These are phyloP conservation scores for Procavia capensis DNA, from an alignment of 2,113 vertebrate species.

Conservation along the genomic window DNA sequence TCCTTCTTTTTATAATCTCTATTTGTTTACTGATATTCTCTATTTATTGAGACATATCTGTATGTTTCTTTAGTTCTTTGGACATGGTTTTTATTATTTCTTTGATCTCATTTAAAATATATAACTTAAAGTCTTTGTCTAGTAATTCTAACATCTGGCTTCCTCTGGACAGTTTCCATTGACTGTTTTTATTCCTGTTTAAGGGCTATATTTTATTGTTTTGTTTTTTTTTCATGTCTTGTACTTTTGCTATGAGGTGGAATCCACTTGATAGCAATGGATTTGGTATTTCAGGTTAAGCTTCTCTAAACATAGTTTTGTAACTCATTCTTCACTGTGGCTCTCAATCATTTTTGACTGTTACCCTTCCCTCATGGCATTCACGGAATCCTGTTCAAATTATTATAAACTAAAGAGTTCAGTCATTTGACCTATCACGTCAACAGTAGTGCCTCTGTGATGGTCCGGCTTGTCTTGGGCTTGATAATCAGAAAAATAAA, in stretches of 20 bases:
- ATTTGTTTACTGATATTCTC: background rate
- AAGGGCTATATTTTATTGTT: background rate
- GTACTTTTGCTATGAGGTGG: background rate
- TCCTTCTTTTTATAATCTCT: background rate
- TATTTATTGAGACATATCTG: background rate
- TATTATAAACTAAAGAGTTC: background rate
- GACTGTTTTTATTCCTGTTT: background rate
- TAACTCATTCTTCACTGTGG: background rate
- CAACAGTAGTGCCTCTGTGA: background rate
- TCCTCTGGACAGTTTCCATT: background rate
- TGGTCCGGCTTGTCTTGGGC: background rate
- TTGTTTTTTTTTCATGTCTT: background rate
- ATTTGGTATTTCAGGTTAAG: background rate
- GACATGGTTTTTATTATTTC: background rate
- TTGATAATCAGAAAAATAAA: slow-evolving; percentile 19
- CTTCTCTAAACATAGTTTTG: background rate
- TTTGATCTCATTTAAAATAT: background rate
- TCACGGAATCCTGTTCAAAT: background rate
- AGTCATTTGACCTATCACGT: background rate
- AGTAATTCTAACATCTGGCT: background rate
- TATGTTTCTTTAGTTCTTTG: background rate
- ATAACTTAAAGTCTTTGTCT: background rate
- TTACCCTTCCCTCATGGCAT: background rate
- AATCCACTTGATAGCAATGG: no score
- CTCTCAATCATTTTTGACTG: background rate